Conservation (phyloP, 2,797 vertebrate species). For the Acanthurus lineatus region DNA sequence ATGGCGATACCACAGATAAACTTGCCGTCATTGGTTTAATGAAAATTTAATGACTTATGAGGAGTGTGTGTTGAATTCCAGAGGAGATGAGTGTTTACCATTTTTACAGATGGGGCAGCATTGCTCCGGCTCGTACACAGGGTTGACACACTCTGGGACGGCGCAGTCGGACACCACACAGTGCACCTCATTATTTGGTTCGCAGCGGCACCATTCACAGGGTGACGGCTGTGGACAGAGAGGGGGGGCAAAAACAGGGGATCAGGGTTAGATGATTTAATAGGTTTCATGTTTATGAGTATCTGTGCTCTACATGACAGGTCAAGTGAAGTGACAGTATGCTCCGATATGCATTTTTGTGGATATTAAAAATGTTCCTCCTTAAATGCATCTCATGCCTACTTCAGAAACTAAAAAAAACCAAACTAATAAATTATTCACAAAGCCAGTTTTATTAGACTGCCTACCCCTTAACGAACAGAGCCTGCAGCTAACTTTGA, state of each 20-base stretch:
- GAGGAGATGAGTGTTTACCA: conserved; percentile 88
- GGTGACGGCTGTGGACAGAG: conserved; percentile 92
- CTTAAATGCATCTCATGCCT: conserved; percentile 18
- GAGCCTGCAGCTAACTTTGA: conserved; percentile 33
- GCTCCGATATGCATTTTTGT: neutral
- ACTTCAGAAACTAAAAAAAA: conserved; percentile 44
- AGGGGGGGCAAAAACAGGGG: conserved; percentile 31
- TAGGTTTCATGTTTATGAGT: conserved; percentile 30
- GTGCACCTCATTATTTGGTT: conserved; percentile 99
- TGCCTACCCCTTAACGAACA: conserved; percentile 46
- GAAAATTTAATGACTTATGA: conserved; percentile 65
- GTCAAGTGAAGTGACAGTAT: conserved; percentile 5
- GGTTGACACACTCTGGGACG: conserved; percentile 99
- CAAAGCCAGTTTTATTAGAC: conserved; percentile 35
- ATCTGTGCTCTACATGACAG: neutral
- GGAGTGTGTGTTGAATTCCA: conserved; percentile 46
- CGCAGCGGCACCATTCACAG: conserved; percentile 99
- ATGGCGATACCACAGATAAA: conserved; percentile 64
- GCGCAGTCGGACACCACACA: conserved; percentile 99
- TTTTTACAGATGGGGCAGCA: conserved; percentile 99
- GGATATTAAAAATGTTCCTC: neutral
- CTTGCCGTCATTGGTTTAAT: conserved; percentile 60
- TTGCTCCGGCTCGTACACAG: conserved; percentile 98
- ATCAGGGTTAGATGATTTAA: conserved; percentile 65
- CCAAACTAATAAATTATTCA: conserved; percentile 62